Evolutionary conservation across 2,797 vertebrate species (phyloP).

Genomic region (Hoplostethus mediterraneus): DNA sequence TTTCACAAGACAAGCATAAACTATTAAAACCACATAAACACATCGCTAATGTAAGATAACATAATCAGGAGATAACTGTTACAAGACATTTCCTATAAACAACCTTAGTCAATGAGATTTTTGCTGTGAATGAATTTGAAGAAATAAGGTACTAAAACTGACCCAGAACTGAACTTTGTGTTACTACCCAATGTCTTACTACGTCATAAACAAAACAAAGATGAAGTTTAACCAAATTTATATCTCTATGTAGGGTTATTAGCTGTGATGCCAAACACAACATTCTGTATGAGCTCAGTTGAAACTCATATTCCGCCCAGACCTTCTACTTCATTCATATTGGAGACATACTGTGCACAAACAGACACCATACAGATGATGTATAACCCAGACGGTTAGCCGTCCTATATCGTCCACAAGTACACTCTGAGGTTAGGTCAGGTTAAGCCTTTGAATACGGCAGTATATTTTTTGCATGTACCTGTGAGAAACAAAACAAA

Average conservation of each 20-base stretch:
- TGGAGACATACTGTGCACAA: background rate
- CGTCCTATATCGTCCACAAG: conserved; percentile 1
- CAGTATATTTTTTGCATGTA: background rate
- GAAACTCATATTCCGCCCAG: background rate
- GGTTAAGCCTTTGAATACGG: conserved; percentile 1
- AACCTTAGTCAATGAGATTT: no score
- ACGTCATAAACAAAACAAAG: background rate
- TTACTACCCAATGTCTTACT: background rate
- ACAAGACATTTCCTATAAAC: background rate
- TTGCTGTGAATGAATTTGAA: background rate
- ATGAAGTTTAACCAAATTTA: no score
- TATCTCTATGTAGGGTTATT: no score
- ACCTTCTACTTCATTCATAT: background rate
- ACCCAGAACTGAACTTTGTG: background rate
- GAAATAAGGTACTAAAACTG: background rate
- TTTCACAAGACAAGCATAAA: background rate
- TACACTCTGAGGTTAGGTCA: conserved; percentile 4
- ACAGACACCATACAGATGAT: conserved; percentile 6
- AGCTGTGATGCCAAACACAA: no score
- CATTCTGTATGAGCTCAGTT: no score
- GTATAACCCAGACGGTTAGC: conserved; percentile 11
- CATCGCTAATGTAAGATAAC: background rate
- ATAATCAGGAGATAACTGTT: background rate
- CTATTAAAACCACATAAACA: background rate
- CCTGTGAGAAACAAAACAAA: background rate